Evolutionary conservation across 2,797 vertebrate genomes (phyloP).

Genomic region (Adrianichthys oophorus): DNA sequence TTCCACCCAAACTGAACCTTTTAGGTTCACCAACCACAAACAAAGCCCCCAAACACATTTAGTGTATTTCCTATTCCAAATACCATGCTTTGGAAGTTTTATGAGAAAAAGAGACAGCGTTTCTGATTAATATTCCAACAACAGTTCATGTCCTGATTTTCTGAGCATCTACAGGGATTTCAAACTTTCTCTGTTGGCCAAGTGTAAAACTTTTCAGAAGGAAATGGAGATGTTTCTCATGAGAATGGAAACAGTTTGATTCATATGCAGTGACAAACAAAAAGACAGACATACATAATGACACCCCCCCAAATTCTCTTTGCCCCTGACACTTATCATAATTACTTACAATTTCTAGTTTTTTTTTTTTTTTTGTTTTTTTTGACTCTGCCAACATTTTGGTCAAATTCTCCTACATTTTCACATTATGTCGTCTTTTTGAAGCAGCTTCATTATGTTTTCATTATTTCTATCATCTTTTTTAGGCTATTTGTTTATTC

Average conservation of each 20-base stretch:
- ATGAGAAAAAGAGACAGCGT: background rate
- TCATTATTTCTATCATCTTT: conserved; percentile 72
- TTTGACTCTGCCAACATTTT: conserved; percentile 32
- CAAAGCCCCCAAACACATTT: too few species aligned
- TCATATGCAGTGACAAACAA: background rate
- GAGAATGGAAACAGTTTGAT: conserved; percentile 2
- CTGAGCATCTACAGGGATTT: background rate
- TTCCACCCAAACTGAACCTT: too few species aligned
- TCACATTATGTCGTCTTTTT: conserved; percentile 36
- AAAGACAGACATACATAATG: background rate
- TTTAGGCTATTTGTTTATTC: conserved; percentile 41
- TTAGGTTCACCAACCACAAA: too few species aligned
- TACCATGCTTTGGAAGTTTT: background rate
- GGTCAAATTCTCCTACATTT: conserved; percentile 7
- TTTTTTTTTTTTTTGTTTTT: background rate
- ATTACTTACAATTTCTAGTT: conserved; percentile 8
- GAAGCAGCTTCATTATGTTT: conserved; percentile 50
- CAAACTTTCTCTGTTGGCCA: background rate
- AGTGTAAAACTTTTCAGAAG: conserved; percentile 23
- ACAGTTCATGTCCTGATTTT: conserved; percentile 9
- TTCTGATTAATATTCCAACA: background rate
- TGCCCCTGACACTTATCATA: conserved; percentile 24
- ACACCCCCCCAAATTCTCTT: background rate
- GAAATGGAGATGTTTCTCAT: conserved; percentile 3
- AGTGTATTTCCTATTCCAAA: too few species aligned